Evolutionary conservation across 2,113 vertebrate genomes (phyloP).

Genomic region (Sciurus niger): DNA sequence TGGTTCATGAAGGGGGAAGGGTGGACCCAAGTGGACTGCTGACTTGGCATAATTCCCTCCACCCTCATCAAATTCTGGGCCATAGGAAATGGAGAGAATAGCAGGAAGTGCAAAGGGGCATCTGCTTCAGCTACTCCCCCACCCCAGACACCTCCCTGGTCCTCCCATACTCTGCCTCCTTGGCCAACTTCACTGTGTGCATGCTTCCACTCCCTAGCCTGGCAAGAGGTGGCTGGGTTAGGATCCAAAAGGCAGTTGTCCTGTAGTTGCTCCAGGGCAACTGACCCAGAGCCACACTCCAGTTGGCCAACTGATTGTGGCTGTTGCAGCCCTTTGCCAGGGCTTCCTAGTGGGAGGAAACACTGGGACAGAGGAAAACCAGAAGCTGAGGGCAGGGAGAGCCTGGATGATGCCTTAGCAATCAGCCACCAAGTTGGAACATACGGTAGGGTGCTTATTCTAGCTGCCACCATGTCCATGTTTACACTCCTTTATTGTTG

Average conservation of each 20-base stretch:
- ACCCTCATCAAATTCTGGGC: conserved; percentile 74
- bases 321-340: conserved; percentile 46
- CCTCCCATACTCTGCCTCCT: conserved; percentile 9
- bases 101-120: conserved; percentile 78
- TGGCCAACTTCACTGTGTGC: background rate
- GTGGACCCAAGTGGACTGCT: conserved; percentile 76
- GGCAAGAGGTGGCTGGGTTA: conserved; percentile 37
- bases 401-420: background rate
- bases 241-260: conserved; percentile 60
- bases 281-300: conserved; percentile 28
- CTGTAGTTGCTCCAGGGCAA: conserved; percentile 13
- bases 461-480: background rate
- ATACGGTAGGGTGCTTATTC: conserved; percentile 5
- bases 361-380: conserved; percentile 31
- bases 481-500: background rate
- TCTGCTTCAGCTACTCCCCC: conserved; percentile 50
- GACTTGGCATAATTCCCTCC: conserved; percentile 74
- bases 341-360: conserved; percentile 5
- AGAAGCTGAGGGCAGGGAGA: background rate
- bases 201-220: background rate
- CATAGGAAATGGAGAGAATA: conserved; percentile 81
- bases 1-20: conserved; percentile 60
- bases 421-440: background rate
- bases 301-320: conserved; percentile 33
- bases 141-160: background rate